phyloP scores from a whole-genome alignment of 2,797 vertebrate genomes.

The Lutjanus argentimaculatus region DNA sequence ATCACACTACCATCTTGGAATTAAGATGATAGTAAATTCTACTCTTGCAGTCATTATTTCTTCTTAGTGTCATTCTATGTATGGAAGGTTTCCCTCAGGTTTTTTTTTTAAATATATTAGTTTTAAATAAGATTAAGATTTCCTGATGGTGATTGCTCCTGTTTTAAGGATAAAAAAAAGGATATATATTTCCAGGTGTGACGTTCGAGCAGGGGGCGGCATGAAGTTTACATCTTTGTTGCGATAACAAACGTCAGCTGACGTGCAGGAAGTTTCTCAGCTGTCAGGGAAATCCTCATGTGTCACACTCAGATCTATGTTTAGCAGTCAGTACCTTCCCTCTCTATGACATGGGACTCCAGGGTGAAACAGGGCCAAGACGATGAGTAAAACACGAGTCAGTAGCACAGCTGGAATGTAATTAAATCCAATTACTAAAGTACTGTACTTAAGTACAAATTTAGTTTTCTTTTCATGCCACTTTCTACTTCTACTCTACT shows the following conservation, averaged over 20 bases:
- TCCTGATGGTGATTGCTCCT: neutral
- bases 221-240: constrained; percentile 21
- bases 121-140: neutral
- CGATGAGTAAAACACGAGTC: constrained; percentile 4
- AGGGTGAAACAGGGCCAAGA: neutral
- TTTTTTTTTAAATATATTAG: neutral
- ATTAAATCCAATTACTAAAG: neutral
- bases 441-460: neutral
- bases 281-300: constrained; percentile 58
- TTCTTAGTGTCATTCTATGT: neutral
- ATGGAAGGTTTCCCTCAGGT: neutral
- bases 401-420: neutral
- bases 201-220: neutral
- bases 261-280: constrained; percentile 44
- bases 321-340: constrained; percentile 24
- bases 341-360: neutral
- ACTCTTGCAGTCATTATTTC: neutral
- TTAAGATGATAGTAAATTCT: neutral
- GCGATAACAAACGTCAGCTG: constrained; percentile 49
- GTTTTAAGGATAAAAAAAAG: neutral
- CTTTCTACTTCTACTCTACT: neutral
- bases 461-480: neutral
- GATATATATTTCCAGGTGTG: neutral
- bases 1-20: too few species aligned
- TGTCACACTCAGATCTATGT: constrained; percentile 52